Base-by-base conservation (phyloP, 2,888 invertebrate species). In the Drosophila yooni region DNA sequence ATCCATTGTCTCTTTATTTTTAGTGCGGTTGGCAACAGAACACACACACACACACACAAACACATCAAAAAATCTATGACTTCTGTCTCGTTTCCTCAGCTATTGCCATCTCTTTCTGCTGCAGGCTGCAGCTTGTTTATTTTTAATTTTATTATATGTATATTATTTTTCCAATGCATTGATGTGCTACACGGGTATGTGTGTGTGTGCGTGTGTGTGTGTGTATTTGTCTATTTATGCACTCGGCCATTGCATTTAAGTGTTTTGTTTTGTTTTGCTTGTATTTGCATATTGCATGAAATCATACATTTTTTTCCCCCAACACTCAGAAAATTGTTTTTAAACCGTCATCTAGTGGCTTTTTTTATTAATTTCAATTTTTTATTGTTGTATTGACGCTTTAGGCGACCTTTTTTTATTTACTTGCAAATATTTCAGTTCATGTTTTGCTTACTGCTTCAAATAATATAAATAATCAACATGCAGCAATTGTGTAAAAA, bases 21-120 rank as follows among this genome's bases (percentile, higher is more conserved):
- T 80, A 76, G 74, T 83, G 90, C 88, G 86, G 85, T 89, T 86
- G 81, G 88, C 79, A 86, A 88, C 85, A 82, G 76, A 65, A 67
- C 56, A 38, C 29, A 56, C 38, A 58, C 38, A 54, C 56, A 15
- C 43, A 54, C 64, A 21, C 51, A 52, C 60, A 53, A 38, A 53
- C 31, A 34, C 13, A 58, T 57, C 11, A 15, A 6, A 29, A 56
- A 53, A 58, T 60, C 53, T 34, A 34, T 27, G 54, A 15, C 18
- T 48, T 52, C 66, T 63, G 38, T 83, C 52, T 48, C 66, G 34
- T 64, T 76, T 48, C 36, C 57, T 31, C 82, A 61, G 27, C 43
- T 73, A 25, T 29, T 56, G 60, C 66, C 71, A 66, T 76, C 89
- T 71, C 89, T 43, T 10, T 63, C 57, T 29, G 7, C 15, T 52